A percentile compares a stretch with the other conserved stretches of the same genome.
phyloP scores from a whole-genome alignment of 2,797 vertebrate genomes.

The Alauda arvensis region DNA sequence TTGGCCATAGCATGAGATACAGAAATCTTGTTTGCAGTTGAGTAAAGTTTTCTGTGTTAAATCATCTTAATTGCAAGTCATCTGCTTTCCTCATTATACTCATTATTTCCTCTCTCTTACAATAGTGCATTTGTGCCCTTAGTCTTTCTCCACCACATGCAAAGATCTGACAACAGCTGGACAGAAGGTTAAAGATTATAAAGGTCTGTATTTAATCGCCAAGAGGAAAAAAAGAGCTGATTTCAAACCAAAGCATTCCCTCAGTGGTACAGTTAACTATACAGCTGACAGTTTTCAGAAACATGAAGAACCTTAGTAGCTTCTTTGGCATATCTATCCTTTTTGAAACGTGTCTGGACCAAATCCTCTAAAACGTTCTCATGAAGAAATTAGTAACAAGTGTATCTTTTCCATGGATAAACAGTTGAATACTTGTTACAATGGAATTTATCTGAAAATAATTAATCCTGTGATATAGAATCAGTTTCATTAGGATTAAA shows the following conservation, averaged over 20 bases:
- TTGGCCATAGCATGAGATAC: not conserved
- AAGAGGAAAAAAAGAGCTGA: not conserved
- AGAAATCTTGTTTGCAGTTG: not conserved
- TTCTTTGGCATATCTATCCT: not conserved
- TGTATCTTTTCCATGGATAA: not conserved
- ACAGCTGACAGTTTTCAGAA: not conserved
- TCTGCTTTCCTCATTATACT: not conserved
- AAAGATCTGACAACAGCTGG: not conserved
- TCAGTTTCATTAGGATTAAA: not conserved
- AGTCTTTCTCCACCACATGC: not conserved
- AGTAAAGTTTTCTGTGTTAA: not conserved
- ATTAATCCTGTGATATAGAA: not conserved
- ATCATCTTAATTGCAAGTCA: not conserved
- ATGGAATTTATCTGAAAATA: not conserved
- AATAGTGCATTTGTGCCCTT: not conserved
- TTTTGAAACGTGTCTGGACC: not conserved
- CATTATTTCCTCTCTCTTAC: not conserved
- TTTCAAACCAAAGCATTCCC: not conserved
- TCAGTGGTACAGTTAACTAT: not conserved
- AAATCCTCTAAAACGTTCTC: not conserved
- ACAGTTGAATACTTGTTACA: not conserved
- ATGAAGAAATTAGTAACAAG: not conserved
- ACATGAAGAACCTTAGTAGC: not conserved
- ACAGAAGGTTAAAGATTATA: not conserved
- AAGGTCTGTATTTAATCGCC: not conserved